These are phyloP conservation scores for Perodicticus potto DNA, from an alignment of 2,797 vertebrate species.

Conservation along the genomic window DNA sequence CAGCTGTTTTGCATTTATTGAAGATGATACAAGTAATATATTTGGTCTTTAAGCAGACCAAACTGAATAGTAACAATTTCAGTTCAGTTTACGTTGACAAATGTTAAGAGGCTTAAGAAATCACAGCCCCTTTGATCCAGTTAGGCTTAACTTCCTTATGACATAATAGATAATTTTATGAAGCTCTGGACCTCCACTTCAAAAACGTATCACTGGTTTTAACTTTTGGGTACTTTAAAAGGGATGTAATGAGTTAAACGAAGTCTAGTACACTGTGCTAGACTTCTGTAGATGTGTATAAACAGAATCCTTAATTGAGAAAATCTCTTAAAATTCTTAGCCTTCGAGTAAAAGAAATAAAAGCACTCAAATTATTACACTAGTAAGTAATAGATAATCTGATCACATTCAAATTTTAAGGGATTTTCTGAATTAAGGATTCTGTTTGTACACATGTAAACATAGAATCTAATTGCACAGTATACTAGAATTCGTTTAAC, in stretches of 20 bases:
- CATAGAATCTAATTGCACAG: not conserved
- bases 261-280: not conserved
- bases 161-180: not conserved
- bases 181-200: not conserved
- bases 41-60: constrained; percentile 39
- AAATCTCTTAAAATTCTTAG: not conserved
- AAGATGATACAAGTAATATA: constrained; percentile 46
- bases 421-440: not conserved
- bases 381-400: not conserved
- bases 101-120: not conserved
- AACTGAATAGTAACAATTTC: not conserved
- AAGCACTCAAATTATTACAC: not conserved
- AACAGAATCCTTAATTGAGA: not conserved
- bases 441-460: not conserved
- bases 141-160: not conserved
- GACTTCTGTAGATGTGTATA: not conserved
- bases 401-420: not conserved
- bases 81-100: not conserved
- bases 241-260: not conserved
- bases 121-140: not conserved
- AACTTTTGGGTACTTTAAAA: not conserved
- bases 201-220: not conserved
- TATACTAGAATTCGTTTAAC: not conserved
- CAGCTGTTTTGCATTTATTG: constrained; percentile 25
- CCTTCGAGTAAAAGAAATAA: not conserved